Evolutionary conservation across 35 echinoderm and acorn worm species (phyloP).

Genomic region (Ptychodera flava): DNA sequence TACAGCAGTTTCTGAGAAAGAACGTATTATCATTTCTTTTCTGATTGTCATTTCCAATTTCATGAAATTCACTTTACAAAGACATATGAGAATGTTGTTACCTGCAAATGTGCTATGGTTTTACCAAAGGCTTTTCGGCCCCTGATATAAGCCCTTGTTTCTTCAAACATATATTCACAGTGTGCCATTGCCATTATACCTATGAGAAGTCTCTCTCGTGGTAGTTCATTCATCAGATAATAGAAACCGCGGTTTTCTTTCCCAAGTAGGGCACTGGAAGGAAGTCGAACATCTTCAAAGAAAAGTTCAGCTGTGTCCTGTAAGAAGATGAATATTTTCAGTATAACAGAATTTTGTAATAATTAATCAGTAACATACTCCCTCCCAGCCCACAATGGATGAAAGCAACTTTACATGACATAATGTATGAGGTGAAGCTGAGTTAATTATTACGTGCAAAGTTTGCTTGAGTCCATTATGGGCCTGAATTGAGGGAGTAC

Average conservation of each 20-base stretch:
- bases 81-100: slow-evolving; percentile 9
- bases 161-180: slow-evolving; percentile 68
- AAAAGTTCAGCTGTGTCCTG: slow-evolving; percentile 75
- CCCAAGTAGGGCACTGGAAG: slow-evolving; percentile 46
- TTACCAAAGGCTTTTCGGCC: slow-evolving; percentile 78
- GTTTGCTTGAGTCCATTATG: no score
- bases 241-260: slow-evolving; percentile 74
- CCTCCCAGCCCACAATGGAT: no score
- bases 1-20: no score
- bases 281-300: slow-evolving; percentile 79
- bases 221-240: slow-evolving; percentile 65
- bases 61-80: no score
- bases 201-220: slow-evolving; percentile 51
- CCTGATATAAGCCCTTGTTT: slow-evolving; percentile 61
- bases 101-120: slow-evolving; percentile 67
- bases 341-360: no score
- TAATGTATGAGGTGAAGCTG: no score
- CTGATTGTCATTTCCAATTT: no score
- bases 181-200: slow-evolving; percentile 8
- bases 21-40: no score
- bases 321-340: not conserved
- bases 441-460: no score
- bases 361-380: no score
- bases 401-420: no score
- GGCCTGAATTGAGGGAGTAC: no score